These are phyloP conservation scores for Drosophila testacea DNA, from an alignment of 2,888 invertebrate species.

Conservation along the genomic window DNA sequence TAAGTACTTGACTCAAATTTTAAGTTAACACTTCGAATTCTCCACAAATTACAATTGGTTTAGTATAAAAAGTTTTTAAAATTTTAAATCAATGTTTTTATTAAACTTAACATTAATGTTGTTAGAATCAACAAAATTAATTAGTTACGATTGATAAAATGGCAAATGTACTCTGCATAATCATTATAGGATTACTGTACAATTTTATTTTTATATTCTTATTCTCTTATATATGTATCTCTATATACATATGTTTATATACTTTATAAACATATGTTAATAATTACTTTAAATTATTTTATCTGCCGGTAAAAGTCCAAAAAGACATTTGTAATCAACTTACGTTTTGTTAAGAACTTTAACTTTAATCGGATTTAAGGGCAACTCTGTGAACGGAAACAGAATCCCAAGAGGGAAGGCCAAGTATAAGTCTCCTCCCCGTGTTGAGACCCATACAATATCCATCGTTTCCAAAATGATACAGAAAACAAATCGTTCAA, in stretches of 20 bases:
- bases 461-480: conserved; percentile 18
- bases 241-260: not conserved
- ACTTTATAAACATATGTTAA: too few species aligned
- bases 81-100: too few species aligned
- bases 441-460: conserved; percentile 9
- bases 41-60: too few species aligned
- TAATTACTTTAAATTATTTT: not conserved
- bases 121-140: too few species aligned
- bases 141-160: too few species aligned
- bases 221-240: not conserved
- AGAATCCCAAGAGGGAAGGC: not conserved
- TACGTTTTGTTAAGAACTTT: not conserved
- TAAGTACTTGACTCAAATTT: not conserved
- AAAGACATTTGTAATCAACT: not conserved
- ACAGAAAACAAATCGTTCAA: conserved; percentile 45
- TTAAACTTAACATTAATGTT: too few species aligned
- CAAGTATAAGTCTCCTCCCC: conserved; percentile 6
- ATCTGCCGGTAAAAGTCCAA: not conserved
- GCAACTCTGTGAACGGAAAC: conserved; percentile 24
- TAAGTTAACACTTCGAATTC: too few species aligned
- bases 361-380: conserved; percentile 25
- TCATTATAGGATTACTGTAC: not conserved
- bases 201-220: not conserved
- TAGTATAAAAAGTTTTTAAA: too few species aligned
- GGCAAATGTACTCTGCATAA: too few species aligned